These are phyloP conservation scores for Chloebia gouldiae DNA, from an alignment of 2,113 vertebrate species.

Conservation along the genomic window DNA sequence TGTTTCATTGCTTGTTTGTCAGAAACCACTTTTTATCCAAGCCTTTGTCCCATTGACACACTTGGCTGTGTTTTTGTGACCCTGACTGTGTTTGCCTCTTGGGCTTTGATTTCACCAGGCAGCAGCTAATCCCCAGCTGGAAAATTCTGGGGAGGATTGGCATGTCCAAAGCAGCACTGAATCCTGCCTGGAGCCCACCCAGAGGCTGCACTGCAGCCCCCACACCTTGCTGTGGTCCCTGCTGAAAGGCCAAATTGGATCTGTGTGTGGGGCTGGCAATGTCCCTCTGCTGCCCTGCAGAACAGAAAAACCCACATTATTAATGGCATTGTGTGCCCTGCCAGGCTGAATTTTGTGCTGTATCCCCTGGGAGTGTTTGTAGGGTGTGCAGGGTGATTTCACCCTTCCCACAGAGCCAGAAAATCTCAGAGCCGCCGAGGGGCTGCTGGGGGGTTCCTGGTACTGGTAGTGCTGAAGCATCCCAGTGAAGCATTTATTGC, in stretches of 20 bases:
- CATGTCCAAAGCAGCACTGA: rapidly evolving
- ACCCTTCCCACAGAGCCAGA: not conserved
- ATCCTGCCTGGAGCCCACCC: not conserved
- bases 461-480: not conserved
- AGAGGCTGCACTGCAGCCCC: not conserved
- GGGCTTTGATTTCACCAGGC: not conserved
- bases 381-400: rapidly evolving
- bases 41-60: not conserved
- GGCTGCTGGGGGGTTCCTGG: not conserved
- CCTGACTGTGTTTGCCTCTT: not conserved
- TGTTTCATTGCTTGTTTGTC: not conserved
- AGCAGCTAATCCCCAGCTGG: not conserved
- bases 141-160: not conserved
- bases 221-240: rapidly evolving
- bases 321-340: not conserved
- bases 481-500: not conserved
- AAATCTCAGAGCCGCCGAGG: rapidly evolving
- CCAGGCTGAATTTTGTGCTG: not conserved
- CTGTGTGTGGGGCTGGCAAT: rapidly evolving
- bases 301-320: not conserved
- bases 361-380: not conserved
- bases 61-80: not conserved
- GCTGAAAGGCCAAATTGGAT: not conserved
- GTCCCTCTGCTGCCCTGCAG: not conserved
- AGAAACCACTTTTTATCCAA: not conserved